phyloP scores from a whole-genome alignment of 92 coral and sea anemone species.

The Hydrozoanthus gracilis region DNA sequence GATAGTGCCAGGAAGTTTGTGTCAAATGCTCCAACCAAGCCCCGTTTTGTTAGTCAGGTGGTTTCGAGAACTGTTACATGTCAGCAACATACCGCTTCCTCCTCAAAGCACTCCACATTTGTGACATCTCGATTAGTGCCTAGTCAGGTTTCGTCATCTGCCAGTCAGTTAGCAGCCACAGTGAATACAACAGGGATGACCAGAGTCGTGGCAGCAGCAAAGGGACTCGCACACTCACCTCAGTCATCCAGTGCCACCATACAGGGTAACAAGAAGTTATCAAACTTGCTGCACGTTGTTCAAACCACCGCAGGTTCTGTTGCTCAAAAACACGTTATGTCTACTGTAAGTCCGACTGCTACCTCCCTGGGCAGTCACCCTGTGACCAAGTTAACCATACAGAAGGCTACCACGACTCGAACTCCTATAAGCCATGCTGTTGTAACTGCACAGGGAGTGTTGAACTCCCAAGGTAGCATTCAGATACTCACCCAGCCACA shows the following conservation, averaged over 20 bases:
- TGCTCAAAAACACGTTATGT: neutral
- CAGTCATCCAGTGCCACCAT: conserved; percentile 18
- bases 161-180: conserved; percentile 8
- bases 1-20: conserved; percentile 18
- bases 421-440: conserved; percentile 36
- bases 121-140: conserved; percentile 13
- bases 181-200: neutral
- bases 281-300: conserved; percentile 7
- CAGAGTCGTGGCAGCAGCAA: conserved; percentile 4
- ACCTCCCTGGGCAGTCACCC: neutral
- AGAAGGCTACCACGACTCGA: neutral
- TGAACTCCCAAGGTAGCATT: conserved; percentile 35
- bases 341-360: conserved; percentile 12
- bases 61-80: neutral
- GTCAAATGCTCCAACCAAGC: conserved; percentile 25
- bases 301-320: conserved; percentile 29
- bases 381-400: neutral
- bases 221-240: conserved; percentile 15
- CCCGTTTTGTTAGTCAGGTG: conserved; percentile 34
- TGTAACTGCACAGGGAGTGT: conserved; percentile 32
- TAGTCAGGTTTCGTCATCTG: conserved; percentile 1
- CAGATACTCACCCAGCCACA: conserved; percentile 37
- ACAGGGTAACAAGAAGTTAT: conserved; percentile 18
- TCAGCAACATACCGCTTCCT: conserved; percentile 4
- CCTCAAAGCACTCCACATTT: conserved; percentile 20